These are phyloP conservation scores for Heterodera filipjevi DNA, from an alignment of 2,888 invertebrate genomes.

Conservation along the genomic window DNA sequence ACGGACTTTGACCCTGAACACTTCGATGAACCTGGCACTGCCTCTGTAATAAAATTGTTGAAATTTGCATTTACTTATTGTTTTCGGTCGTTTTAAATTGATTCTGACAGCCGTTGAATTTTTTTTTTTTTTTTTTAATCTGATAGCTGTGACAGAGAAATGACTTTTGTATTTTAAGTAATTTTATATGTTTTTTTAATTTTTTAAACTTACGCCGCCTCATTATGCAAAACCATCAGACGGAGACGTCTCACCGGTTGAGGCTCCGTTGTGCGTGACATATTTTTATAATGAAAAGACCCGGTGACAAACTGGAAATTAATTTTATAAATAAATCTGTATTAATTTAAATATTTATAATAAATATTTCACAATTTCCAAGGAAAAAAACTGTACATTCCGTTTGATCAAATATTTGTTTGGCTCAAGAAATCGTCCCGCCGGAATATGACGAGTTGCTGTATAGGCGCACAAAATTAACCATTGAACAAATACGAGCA, in stretches of 20 bases:
- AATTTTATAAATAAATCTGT: no score
- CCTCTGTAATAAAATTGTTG: not conserved
- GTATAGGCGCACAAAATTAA: not conserved
- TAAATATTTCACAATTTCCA: not conserved
- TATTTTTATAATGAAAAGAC: not conserved
- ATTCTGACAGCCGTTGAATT: no score
- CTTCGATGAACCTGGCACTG: not conserved
- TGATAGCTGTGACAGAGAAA: no score
- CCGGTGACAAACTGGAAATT: constrained; percentile 12
- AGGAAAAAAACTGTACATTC: not conserved
- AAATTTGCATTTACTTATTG: no score
- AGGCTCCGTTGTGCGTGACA: not conserved
- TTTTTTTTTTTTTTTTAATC: no score
- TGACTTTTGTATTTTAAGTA: no score
- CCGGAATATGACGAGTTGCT: not conserved
- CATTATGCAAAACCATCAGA: not conserved
- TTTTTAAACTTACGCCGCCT: not conserved
- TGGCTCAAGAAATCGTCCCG: not conserved
- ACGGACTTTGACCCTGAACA: not conserved
- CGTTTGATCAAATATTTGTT: constrained; percentile 7
- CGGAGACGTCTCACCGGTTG: not conserved
- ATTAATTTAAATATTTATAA: no score
- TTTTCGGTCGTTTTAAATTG: no score
- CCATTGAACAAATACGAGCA: not conserved
- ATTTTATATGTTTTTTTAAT: no score